These are phyloP conservation scores for Manis pentadactyla DNA, from an alignment of 2,797 vertebrate genomes.

Conservation along the genomic window DNA sequence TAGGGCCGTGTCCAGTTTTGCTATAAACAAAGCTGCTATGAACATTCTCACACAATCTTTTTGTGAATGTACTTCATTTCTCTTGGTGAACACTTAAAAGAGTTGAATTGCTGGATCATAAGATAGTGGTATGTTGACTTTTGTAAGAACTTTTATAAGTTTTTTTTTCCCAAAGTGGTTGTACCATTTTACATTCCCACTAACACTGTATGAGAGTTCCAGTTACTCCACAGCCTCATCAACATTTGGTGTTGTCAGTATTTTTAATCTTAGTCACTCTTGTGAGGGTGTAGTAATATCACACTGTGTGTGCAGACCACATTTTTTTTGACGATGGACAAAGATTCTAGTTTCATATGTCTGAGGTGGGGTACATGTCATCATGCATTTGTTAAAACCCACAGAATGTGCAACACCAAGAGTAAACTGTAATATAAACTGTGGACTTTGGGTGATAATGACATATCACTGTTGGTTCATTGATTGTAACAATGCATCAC, in stretches of 20 bases:
- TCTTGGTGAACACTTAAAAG: not conserved
- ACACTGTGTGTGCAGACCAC: not conserved
- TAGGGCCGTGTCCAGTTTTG: not conserved
- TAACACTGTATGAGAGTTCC: not conserved
- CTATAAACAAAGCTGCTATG: not conserved
- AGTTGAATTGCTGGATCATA: not conserved
- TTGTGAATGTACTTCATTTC: not conserved
- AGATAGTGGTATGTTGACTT: not conserved
- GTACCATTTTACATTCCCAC: not conserved
- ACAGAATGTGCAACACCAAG: not conserved
- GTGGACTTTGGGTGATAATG: no score
- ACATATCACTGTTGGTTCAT: not conserved
- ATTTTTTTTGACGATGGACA: not conserved
- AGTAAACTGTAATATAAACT: not conserved
- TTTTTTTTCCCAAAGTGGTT: not conserved
- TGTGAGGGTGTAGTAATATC: no score
- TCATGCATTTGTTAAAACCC: not conserved
- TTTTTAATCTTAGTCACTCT: not conserved
- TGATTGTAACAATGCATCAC: no score
- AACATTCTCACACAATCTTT: not conserved
- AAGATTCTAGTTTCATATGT: not conserved
- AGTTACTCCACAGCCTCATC: not conserved
- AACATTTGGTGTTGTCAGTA: not conserved
- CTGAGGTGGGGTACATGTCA: not conserved
- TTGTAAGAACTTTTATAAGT: not conserved